Conservation (phyloP, 2,888 invertebrate species). For the Scaptomyza flava region DNA sequence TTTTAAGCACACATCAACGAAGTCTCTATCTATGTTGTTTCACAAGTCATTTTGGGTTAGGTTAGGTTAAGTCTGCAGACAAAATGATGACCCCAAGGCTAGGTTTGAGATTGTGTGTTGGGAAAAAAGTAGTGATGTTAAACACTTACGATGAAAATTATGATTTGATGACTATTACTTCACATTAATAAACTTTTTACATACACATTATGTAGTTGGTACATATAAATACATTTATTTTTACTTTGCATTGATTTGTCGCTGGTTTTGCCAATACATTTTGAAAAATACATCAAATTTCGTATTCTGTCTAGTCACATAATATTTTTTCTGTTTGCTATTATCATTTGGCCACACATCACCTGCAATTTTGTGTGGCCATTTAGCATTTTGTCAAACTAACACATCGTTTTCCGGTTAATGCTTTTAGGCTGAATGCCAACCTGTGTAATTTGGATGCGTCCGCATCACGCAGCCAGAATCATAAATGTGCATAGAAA, state of each 20-base stretch:
- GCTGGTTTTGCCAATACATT: no score
- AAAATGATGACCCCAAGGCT: no score
- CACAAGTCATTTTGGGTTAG: background rate
- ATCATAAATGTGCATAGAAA: slow-evolving; percentile 58
- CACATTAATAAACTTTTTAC: no score
- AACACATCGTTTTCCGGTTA: slow-evolving; percentile 71
- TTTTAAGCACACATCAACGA: background rate
- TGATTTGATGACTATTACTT: no score
- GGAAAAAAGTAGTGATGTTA: no score
- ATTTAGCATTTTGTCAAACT: slow-evolving; percentile 70
- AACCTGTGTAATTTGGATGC: slow-evolving; percentile 9
- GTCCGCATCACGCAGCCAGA: slow-evolving; percentile 59
- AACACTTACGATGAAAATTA: no score
- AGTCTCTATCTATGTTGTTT: background rate
- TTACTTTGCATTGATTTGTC: background rate
- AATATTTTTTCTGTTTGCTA: no score
- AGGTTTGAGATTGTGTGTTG: no score
- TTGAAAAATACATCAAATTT: background rate
- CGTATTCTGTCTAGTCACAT: no score
- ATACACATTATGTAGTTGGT: no score
- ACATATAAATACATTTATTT: no score
- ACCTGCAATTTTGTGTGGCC: slow-evolving; percentile 22
- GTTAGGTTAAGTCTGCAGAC: background rate
- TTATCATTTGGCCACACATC: background rate
- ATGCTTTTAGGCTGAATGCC: slow-evolving; percentile 19